A percentile compares a stretch with the other conserved stretches of the same genome.
phyloP scores from a whole-genome alignment of 2,888 invertebrate species.

The Phortica okadai region DNA sequence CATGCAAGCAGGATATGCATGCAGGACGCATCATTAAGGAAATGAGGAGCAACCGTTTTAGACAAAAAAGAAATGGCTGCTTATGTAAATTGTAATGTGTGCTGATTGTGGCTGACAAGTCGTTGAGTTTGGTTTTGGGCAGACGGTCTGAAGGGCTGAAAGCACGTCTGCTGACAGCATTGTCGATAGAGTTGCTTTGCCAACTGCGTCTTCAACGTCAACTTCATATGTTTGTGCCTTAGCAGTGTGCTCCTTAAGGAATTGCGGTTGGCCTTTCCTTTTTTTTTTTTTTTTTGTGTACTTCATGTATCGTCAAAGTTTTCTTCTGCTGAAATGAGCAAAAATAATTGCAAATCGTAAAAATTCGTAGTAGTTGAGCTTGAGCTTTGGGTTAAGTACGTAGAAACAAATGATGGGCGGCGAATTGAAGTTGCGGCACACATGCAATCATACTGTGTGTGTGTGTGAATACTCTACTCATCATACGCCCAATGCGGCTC shows the following conservation, averaged over 20 bases:
- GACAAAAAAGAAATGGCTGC: conserved; percentile 56
- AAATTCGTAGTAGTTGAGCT: conserved; percentile 38
- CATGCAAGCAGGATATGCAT: not conserved
- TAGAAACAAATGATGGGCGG: conserved; percentile 50
- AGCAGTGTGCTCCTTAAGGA: conserved; percentile 58
- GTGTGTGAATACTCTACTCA: not conserved
- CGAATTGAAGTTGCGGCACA: no score
- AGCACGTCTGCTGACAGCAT: conserved; percentile 40
- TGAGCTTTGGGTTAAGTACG: conserved; percentile 1
- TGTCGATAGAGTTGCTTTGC: not conserved
- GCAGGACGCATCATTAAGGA: not conserved
- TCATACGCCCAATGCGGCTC: no score
- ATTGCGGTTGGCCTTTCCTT: conserved; percentile 56
- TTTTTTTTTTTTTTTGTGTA: conserved; percentile 31
- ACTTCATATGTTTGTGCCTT: not conserved
- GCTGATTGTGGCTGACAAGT: conserved; percentile 18
- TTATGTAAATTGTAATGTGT: conserved; percentile 61
- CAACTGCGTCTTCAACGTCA: not conserved
- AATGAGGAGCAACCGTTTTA: not conserved
- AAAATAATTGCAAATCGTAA: conserved; percentile 70
- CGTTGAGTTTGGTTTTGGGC: not conserved
- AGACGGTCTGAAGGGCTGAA: conserved; percentile 34
- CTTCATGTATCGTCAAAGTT: conserved; percentile 3
- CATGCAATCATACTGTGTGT: not conserved
- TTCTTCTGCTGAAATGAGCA: conserved; percentile 69